Evolutionary conservation across 2,113 vertebrate genomes (phyloP).

Genomic region (Syngnathus scovelli): DNA sequence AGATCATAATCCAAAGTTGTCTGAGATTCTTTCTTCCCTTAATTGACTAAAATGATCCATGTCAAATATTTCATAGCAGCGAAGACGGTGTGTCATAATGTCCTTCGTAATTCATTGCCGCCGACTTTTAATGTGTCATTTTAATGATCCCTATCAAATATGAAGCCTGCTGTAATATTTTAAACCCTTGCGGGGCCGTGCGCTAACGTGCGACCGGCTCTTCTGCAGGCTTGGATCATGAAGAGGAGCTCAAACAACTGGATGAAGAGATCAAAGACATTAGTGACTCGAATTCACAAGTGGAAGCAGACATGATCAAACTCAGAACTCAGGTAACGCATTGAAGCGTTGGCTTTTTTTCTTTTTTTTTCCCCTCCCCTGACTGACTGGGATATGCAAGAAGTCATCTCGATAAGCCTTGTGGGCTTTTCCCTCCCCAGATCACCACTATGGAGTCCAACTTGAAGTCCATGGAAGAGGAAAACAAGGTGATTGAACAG

Average conservation of each 20-base stretch:
- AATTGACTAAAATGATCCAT: slow-evolving; percentile 16
- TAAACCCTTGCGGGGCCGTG: background rate
- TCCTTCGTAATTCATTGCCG: background rate
- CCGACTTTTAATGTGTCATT: background rate
- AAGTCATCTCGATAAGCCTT: slow-evolving; percentile 14
- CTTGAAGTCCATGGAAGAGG: slow-evolving; percentile 98
- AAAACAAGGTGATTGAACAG: slow-evolving; percentile 99
- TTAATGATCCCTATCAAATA: slow-evolving; percentile 1
- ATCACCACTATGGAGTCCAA: slow-evolving; percentile 99
- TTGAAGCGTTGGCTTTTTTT: background rate
- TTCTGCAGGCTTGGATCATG: slow-evolving; percentile 87
- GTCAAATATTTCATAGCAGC: background rate
- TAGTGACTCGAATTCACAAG: slow-evolving; percentile 95
- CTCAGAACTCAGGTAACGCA: slow-evolving; percentile 91
- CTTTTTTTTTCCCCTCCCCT: background rate
- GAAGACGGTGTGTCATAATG: slow-evolving; percentile 10
- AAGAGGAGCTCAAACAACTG: slow-evolving; percentile 97
- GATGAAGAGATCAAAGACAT: slow-evolving; percentile 99
- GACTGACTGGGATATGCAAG: background rate
- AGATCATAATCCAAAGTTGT: slow-evolving; percentile 19
- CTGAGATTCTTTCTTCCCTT: slow-evolving; percentile 11
- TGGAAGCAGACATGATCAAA: slow-evolving; percentile 99
- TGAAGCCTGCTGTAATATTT: slow-evolving; percentile 7
- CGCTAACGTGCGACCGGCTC: background rate
- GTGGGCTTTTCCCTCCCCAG: slow-evolving; percentile 60